Percentiles rank a stretch among this genome's conserved stretches.
These are phyloP conservation scores for Echinometra lucunter DNA, from an alignment of 53 echinoderm and acorn worm species.

Conservation along the genomic window DNA sequence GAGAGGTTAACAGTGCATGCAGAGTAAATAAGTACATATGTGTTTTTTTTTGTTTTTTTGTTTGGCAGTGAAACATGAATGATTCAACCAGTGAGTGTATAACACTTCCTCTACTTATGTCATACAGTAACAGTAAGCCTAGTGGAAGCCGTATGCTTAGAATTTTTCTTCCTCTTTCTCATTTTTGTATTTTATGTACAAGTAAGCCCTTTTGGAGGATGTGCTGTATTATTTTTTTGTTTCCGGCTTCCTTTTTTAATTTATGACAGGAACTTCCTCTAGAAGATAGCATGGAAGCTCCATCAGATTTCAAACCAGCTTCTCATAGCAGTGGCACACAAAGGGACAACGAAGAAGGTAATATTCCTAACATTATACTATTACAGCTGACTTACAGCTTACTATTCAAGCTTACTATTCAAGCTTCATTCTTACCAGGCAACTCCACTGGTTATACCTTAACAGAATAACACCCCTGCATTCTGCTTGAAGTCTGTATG, in stretches of 20 bases:
- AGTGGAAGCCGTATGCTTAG: no score
- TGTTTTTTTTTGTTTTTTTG: no score
- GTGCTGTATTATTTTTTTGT: not conserved
- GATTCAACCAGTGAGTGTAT: not conserved
- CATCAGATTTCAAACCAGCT: not conserved
- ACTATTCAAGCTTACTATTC: no score
- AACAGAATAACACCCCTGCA: no score
- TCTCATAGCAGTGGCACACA: not conserved
- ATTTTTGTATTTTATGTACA: not conserved
- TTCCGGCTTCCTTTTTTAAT: not conserved
- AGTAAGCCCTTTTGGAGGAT: not conserved
- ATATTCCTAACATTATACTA: no score
- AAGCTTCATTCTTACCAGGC: no score
- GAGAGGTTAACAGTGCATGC: not conserved
- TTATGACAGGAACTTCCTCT: not conserved
- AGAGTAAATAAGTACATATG: not conserved
- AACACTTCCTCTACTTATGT: no score
- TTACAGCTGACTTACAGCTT: not conserved
- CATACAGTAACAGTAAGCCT: no score
- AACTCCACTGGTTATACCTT: no score
- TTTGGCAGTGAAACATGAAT: no score
- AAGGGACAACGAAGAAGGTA: not conserved
- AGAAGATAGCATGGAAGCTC: conserved; percentile 10
- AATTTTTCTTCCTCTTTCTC: no score
- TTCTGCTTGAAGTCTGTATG: no score